These are phyloP conservation scores for Peromyscus attwateri DNA, from an alignment of 2,797 vertebrate genomes.

Conservation along the genomic window DNA sequence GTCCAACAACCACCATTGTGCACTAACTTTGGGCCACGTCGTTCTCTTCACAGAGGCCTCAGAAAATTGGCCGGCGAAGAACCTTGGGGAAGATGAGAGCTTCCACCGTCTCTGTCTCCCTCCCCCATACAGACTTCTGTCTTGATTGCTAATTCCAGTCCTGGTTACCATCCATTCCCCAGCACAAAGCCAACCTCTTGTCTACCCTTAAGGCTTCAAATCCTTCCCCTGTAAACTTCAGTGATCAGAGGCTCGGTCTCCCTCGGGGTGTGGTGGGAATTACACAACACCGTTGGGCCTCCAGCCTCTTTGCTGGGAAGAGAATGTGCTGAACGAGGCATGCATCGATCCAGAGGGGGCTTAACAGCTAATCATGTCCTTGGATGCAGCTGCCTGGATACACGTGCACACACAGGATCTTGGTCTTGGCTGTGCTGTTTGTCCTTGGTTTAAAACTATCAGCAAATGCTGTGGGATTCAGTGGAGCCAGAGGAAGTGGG, in stretches of 20 bases:
- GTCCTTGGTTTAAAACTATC: conserved; percentile 29
- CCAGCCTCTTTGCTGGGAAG: conserved; percentile 37
- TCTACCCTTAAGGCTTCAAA: conserved; percentile 36
- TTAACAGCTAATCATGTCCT: conserved; percentile 64
- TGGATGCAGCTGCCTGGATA: conserved; percentile 50
- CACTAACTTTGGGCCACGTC: background rate
- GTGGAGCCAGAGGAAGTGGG: conserved; percentile 26
- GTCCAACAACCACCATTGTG: background rate
- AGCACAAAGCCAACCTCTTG: background rate
- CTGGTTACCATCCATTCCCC: background rate
- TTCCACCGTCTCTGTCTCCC: background rate
- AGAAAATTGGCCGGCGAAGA: background rate
- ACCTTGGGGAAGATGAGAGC: background rate
- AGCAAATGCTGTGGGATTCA: background rate
- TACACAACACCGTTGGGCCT: background rate
- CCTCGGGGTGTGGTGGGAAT: conserved; percentile 57
- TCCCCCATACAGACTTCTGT: background rate
- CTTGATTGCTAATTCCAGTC: background rate
- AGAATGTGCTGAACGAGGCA: conserved; percentile 74
- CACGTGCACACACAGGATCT: conserved; percentile 10
- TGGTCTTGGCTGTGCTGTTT: conserved; percentile 22
- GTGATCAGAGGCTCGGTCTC: conserved; percentile 19
- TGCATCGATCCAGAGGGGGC: conserved; percentile 48
- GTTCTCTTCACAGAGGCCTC: background rate
- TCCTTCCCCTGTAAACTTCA: conserved; percentile 38